Base-by-base conservation (phyloP, 2,797 vertebrate genomes). In the Lophotriccus pileatus region DNA sequence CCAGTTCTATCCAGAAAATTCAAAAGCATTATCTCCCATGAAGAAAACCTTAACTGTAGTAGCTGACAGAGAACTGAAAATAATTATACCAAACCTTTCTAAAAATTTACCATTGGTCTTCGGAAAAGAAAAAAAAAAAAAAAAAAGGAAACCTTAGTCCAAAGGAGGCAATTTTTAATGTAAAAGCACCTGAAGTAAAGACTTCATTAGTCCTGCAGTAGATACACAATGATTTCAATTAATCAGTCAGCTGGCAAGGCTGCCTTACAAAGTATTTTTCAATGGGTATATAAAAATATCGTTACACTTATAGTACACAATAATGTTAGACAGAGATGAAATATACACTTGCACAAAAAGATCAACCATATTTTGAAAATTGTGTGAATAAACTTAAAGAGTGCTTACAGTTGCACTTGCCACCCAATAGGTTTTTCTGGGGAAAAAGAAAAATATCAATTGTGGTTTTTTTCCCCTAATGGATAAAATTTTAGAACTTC, bases 381-480 rank as follows among this genome's bases (percentile, higher is more conserved):
- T 14, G 24, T 32, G 23, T 72, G 24, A 25, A 64, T 63, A 89
- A 49, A 12, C 3, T 53, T 24, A 49, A 49, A 50, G 8, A 5
- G 8, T 36, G 66, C 14, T 69, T 53, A 37, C 16, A 89, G 19
- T 34, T 68, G n/a, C 27, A 86, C 14, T 79, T 87, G 70, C 2
- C 47, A 83, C 13, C 8, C 44, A 43, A 5, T 23, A 77, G 21
- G 24, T n/a, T 28, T 56, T 37, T n/a, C 10, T 4, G 4, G 16
- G 24, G 18, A 11, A 0, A 10, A 50, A 34, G 30, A 50, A 44
- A 62, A 28, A 7, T 14, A 69, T n/a, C 1, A 0, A 36, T 67
- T 1, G 62, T 83, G 64, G 37, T 27, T 64, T 52, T 39, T 17
- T 6, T 4, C 0, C 1, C 7, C 4, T 1, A 23, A 32, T 14